Evolutionary conservation across 1,140 invertebrate genomes (phyloP), one percentile per base, ranked within the genome.

Genomic region (Wasmannia auropunctata): DNA sequence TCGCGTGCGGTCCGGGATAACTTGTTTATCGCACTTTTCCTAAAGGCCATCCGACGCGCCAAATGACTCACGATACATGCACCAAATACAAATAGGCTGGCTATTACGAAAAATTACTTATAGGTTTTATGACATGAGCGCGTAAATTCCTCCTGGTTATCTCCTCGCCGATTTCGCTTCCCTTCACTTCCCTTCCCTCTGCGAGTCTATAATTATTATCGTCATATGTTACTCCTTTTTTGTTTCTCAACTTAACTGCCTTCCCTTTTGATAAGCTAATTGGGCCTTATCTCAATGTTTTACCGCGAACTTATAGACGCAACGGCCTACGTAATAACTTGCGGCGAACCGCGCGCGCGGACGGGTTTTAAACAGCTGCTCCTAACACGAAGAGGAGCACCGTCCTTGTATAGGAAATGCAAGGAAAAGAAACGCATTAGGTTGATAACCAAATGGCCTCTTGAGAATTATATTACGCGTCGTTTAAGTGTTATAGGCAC

Each of bases 241-340:
- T 43, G 25, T 72, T 81, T 46, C 40, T 60, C 34, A 2, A 63
- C 19, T 67, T 67, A 67, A 46, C 49, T 72, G 40, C 56, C 43
- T 69, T 51, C 14, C 43, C 63, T 72, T 62, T 63, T 43, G 88
- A 81, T 87, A 90, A 87, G 62, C 40, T 74, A 90, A 80, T 76
- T 43, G 25, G 10, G 14, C 11, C 16, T 85, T 79, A 87, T 76
- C 79, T 51, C 28, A 31, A 75, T 86, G 76, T 72, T 81, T 81
- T 62, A 49, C 51, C 31, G 22, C 34, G 3, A 40, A 40, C 67
- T 72, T 60, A 37, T 34, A 65, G 34, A 37, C 34, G 11, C 43
- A 25, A 43, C 54, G 40, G 51, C 10, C 76, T 80, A 56, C 37
- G 65, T 72, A 81, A 72, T 83, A 74, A 83, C 54, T 58, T 74